Conservation (phyloP, 2,888 invertebrate genomes). For the Lagria hirta region DNA sequence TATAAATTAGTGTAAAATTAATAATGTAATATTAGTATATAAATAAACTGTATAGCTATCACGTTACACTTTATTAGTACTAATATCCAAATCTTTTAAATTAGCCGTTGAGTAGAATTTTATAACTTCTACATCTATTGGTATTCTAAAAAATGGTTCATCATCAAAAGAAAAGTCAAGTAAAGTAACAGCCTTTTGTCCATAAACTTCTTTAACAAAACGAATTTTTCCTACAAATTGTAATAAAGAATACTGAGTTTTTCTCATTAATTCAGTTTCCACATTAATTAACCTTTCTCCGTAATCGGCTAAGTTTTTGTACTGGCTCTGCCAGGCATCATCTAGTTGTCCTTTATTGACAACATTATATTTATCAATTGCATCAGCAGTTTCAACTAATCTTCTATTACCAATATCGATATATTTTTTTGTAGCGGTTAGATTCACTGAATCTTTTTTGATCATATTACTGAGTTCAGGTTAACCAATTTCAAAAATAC, state of each 20-base stretch:
- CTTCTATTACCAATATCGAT: too few species aligned
- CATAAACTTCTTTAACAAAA: conserved; percentile 15
- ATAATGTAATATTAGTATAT: too few species aligned
- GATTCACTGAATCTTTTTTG: neutral
- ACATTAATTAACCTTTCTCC: conserved; percentile 8
- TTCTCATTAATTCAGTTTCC: neutral
- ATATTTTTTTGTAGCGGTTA: too few species aligned
- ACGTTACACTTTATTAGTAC: too few species aligned
- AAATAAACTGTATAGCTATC: too few species aligned
- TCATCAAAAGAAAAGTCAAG: too few species aligned
- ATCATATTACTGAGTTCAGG: conserved; percentile 1
- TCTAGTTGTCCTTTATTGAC: conserved; percentile 13
- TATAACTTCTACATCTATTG: too few species aligned
- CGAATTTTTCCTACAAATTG: conserved; percentile 14
- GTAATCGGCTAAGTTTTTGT: conserved; percentile 8
- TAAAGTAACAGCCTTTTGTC: conserved; percentile 14
- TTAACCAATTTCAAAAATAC: neutral
- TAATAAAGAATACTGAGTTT: conserved; percentile 12
- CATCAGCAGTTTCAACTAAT: too few species aligned
- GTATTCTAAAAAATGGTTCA: too few species aligned
- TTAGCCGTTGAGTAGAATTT: too few species aligned
- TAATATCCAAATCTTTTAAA: too few species aligned
- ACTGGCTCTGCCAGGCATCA: conserved; percentile 9
- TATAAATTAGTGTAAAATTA: too few species aligned
- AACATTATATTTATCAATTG: conserved; percentile 10